Conservation (phyloP, 2,888 invertebrate genomes). For the Cheilosia vernalis region DNA sequence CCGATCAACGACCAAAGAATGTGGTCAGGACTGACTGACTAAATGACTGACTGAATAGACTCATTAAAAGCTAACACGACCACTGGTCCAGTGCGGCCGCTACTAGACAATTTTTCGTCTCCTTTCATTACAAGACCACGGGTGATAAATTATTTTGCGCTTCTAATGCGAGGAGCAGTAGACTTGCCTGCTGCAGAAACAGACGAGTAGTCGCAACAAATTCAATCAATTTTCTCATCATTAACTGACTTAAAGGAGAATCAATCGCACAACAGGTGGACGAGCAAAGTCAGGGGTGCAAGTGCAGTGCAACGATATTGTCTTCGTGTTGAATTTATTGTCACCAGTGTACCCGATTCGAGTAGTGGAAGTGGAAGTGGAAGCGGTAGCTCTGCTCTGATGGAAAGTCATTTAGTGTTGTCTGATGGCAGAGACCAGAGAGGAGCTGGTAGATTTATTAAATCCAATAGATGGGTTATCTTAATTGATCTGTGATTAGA, state of each 20-base stretch:
- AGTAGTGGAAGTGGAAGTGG: slow-evolving; percentile 9
- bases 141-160: slow-evolving; percentile 73
- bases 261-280: slow-evolving; percentile 45
- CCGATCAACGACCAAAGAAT: slow-evolving; percentile 37
- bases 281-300: slow-evolving; percentile 46
- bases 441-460: slow-evolving; percentile 67
- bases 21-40: slow-evolving; percentile 40
- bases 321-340: slow-evolving; percentile 50
- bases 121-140: slow-evolving; percentile 35
- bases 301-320: slow-evolving; percentile 43
- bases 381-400: slow-evolving; percentile 27
- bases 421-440: slow-evolving; percentile 4
- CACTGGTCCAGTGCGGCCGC: slow-evolving; percentile 46
- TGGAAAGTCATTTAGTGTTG: slow-evolving; percentile 64
- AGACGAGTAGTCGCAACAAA: slow-evolving; percentile 59
- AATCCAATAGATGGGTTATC: slow-evolving; percentile 61
- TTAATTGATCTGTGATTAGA: slow-evolving; percentile 70
- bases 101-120: slow-evolving; percentile 13
- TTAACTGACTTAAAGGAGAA: slow-evolving; percentile 52
- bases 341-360: slow-evolving; percentile 7
- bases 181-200: slow-evolving; percentile 20
- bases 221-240: slow-evolving; percentile 74
- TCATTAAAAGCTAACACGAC: slow-evolving; percentile 65
- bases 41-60: slow-evolving; percentile 65
- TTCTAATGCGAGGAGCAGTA: slow-evolving; percentile 11